Conservation (phyloP, 2,797 vertebrate genomes). For the Apogon talboti region DNA sequence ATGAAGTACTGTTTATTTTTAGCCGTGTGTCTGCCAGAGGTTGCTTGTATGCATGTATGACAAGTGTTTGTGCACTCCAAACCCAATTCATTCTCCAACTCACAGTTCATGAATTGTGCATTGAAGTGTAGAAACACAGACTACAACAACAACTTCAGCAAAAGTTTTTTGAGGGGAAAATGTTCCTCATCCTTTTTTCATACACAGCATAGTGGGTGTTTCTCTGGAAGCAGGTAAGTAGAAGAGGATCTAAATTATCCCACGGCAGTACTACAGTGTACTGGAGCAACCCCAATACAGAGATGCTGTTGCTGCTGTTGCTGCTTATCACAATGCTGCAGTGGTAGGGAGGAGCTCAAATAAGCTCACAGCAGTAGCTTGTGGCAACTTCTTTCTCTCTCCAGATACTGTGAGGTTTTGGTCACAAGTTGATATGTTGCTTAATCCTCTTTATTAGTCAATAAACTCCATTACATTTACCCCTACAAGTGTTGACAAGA, state of each 20-base stretch:
- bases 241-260: slow-evolving; percentile 69
- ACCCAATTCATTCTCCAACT: background rate
- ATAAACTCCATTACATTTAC: slow-evolving; percentile 44
- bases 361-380: slow-evolving; percentile 59
- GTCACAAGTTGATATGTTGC: slow-evolving; percentile 53
- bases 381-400: slow-evolving; percentile 65
- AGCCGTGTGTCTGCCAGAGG: background rate
- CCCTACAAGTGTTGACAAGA: slow-evolving; percentile 32
- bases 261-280: slow-evolving; percentile 49
- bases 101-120: background rate
- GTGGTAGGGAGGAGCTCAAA: slow-evolving; percentile 66
- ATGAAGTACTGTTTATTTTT: slow-evolving; percentile 6
- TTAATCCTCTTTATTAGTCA: slow-evolving; percentile 66
- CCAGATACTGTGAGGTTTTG: slow-evolving; percentile 60
- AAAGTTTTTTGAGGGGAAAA: slow-evolving; percentile 5
- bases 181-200: slow-evolving; percentile 23
- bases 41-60: slow-evolving; percentile 11
- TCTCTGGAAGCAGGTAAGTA: slow-evolving; percentile 62
- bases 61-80: background rate
- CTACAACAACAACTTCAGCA: slow-evolving; percentile 23
- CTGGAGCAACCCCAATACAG: slow-evolving; percentile 55
- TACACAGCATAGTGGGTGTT: slow-evolving; percentile 23
- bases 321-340: slow-evolving; percentile 79
- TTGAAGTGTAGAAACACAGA: background rate
- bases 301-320: slow-evolving; percentile 44